These are phyloP conservation scores for Chloroceryle aenea DNA, from an alignment of 2,113 vertebrate species.

Conservation along the genomic window DNA sequence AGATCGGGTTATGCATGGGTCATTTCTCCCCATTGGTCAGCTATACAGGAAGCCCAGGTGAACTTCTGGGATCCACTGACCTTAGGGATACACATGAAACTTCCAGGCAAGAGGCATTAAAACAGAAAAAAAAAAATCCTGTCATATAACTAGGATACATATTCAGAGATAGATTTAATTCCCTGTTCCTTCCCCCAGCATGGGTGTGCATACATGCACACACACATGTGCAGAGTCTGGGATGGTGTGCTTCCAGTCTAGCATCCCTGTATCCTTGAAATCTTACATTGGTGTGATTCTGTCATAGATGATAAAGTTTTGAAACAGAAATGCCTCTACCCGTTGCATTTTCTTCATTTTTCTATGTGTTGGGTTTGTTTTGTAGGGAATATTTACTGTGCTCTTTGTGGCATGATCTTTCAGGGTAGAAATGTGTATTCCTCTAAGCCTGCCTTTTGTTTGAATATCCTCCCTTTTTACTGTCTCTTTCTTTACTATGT, in stretches of 20 bases:
- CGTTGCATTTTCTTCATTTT: not conserved
- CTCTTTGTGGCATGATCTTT: not conserved
- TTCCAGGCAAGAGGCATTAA: not conserved
- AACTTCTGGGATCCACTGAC: not conserved
- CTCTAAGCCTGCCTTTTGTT: not conserved
- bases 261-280: not conserved
- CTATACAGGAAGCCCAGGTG: not conserved
- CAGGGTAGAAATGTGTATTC: not conserved
- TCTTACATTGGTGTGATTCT: not conserved
- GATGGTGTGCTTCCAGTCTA: not conserved
- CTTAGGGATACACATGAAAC: not conserved
- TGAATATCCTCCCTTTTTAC: not conserved
- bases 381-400: not conserved
- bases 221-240: not conserved
- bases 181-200: not conserved
- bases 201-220: not conserved
- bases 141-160: not conserved
- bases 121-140: not conserved
- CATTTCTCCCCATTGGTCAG: not conserved
- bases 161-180: not conserved
- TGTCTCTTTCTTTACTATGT: not conserved
- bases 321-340: not conserved
- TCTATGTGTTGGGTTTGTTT: not conserved
- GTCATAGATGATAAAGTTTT: accelerated
- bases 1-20: not conserved